phyloP scores from a whole-genome alignment of 2,888 invertebrate species.

The Notocelia uddmanniana region DNA sequence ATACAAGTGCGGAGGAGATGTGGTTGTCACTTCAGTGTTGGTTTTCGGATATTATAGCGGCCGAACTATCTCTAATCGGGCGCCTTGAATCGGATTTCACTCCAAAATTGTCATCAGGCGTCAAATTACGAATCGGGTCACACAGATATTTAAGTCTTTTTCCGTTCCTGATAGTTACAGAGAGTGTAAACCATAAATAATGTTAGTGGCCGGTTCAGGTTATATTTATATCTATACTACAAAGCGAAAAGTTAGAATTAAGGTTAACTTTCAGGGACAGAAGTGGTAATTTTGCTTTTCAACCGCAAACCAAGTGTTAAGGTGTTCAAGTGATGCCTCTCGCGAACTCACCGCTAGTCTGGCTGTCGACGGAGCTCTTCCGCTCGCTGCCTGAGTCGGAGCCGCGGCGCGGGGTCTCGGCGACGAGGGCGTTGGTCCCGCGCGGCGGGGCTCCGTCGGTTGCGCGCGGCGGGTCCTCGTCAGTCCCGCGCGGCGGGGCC shows the following conservation, averaged over 20 bases:
- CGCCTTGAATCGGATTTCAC: not conserved
- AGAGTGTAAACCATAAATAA: not conserved
- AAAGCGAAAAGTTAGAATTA: too few species aligned
- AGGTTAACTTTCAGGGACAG: slow-evolving; percentile 9
- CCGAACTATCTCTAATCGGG: not conserved
- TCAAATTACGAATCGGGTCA: not conserved
- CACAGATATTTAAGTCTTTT: not conserved
- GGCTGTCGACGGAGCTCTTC: slow-evolving; percentile 54
- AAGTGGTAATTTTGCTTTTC: not conserved
- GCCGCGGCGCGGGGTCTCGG: slow-evolving; percentile 26
- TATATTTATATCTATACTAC: too few species aligned
- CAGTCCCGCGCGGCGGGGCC: slow-evolving; percentile 7
- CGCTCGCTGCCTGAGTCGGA: slow-evolving; percentile 42
- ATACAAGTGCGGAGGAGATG: not conserved
- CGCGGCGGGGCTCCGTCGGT: slow-evolving; percentile 19
- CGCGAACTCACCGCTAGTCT: slow-evolving; percentile 62
- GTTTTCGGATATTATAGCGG: not conserved
- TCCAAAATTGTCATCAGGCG: not conserved
- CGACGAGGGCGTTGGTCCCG: not conserved
- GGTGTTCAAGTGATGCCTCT: slow-evolving; percentile 4
- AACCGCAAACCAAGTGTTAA: not conserved
- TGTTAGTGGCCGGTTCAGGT: too few species aligned
- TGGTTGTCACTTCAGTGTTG: not conserved
- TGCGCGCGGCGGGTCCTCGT: slow-evolving; percentile 23
- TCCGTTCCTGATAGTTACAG: slow-evolving; percentile 4